phyloP scores from a whole-genome alignment of 2,888 invertebrate species.

The Hypercompe scribonia region DNA sequence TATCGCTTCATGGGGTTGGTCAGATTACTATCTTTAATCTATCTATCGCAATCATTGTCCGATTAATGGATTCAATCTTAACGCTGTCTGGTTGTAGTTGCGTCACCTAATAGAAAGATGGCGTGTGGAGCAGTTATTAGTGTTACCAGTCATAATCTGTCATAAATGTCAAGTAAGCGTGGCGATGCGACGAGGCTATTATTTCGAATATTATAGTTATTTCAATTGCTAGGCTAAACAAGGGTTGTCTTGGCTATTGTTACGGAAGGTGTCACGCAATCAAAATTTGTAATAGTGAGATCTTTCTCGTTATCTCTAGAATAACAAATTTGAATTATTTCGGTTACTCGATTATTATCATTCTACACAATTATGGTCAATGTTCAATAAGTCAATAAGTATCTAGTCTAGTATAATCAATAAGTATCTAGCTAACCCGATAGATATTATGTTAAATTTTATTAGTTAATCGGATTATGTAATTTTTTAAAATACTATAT shows the following conservation, averaged over 20 bases:
- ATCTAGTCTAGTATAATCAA: no score
- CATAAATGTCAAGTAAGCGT: slow-evolving; percentile 80
- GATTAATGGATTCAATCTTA: slow-evolving; percentile 77
- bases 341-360: neutral
- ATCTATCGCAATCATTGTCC: slow-evolving; percentile 70
- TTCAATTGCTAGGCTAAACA: slow-evolving; percentile 73
- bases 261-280: slow-evolving; percentile 76
- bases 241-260: slow-evolving; percentile 73
- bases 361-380: neutral
- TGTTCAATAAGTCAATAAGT: no score
- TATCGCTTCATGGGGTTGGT: slow-evolving; percentile 53
- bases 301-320: neutral
- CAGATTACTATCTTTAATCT: slow-evolving; percentile 61
- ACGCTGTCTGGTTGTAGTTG: slow-evolving; percentile 68
- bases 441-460: no score
- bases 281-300: slow-evolving; percentile 58
- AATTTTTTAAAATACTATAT: no score
- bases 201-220: slow-evolving; percentile 75
- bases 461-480: no score
- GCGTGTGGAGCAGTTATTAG: slow-evolving; percentile 80
- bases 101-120: slow-evolving; percentile 81
- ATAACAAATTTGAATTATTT: neutral
- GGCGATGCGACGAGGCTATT: slow-evolving; percentile 72
- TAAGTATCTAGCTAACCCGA: no score
- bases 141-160: slow-evolving; percentile 80